Evolutionary conservation across 2,888 invertebrate species (phyloP).

Genomic region (Diadegma fenestrale): DNA sequence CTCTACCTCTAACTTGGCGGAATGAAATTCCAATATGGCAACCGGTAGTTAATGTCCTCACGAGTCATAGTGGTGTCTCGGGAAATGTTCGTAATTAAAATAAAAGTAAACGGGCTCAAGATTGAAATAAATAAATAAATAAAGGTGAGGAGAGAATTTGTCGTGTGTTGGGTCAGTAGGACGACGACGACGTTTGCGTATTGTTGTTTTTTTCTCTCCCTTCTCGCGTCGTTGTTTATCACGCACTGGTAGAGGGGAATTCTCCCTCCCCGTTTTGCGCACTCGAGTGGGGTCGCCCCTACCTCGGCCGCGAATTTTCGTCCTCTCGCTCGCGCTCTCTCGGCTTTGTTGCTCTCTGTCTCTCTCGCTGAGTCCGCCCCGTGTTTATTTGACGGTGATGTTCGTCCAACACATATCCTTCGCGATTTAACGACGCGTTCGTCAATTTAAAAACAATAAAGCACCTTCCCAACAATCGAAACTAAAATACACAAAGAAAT

Average conservation of each 20-base stretch:
- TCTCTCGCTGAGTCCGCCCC: slow-evolving; percentile 33
- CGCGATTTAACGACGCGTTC: slow-evolving; percentile 35
- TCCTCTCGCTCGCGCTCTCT: slow-evolving; percentile 6
- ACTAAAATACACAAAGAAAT: not conserved
- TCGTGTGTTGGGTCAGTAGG: slow-evolving; percentile 79
- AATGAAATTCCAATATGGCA: slow-evolving; percentile 76
- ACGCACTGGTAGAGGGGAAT: slow-evolving; percentile 11
- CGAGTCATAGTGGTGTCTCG: slow-evolving; percentile 73
- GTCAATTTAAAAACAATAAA: slow-evolving; percentile 12
- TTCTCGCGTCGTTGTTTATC: slow-evolving; percentile 49
- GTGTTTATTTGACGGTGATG: slow-evolving; percentile 54
- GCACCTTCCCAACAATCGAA: not conserved
- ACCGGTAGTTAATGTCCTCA: slow-evolving; percentile 73
- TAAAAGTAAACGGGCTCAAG: slow-evolving; percentile 44
- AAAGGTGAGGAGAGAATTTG: slow-evolving; percentile 78
- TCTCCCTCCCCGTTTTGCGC: not conserved
- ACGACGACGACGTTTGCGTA: slow-evolving; percentile 37
- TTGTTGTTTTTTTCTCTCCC: slow-evolving; percentile 27
- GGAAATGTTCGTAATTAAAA: slow-evolving; percentile 70
- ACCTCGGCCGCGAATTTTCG: not conserved
- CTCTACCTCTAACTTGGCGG: slow-evolving; percentile 69
- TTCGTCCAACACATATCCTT: slow-evolving; percentile 25
- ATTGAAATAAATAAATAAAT: not conserved
- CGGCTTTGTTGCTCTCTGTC: slow-evolving; percentile 33
- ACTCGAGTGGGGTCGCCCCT: not conserved